Conservation (phyloP, 1,140 invertebrate genomes). For the Lepidurus apus region DNA sequence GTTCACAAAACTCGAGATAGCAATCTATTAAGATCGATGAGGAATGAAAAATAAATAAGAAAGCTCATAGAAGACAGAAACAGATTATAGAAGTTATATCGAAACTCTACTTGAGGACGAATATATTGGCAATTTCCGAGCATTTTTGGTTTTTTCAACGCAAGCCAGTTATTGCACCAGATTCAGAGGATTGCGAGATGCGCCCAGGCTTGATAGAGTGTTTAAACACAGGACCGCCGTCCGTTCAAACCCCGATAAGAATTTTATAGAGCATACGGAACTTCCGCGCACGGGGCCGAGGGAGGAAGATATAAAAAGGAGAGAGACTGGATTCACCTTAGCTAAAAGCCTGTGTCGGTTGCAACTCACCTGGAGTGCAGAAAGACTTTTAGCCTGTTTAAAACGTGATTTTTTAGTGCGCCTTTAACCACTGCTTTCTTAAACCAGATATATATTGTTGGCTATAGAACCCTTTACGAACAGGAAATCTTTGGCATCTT, state of each 20-base stretch:
- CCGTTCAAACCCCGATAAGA: background rate
- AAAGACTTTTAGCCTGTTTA: background rate
- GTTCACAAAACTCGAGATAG: background rate
- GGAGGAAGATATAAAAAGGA: conserved; percentile 8
- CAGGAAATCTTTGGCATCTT: too few species aligned
- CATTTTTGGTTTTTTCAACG: background rate
- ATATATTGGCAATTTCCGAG: too few species aligned
- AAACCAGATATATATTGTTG: too few species aligned
- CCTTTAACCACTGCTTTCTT: too few species aligned
- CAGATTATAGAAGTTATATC: too few species aligned
- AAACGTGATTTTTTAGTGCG: too few species aligned
- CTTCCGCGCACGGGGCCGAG: background rate
- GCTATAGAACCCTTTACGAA: too few species aligned
- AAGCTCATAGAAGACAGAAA: too few species aligned
- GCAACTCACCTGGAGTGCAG: background rate
- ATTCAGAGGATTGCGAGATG: background rate
- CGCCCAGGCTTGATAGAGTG: background rate
- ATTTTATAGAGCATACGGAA: conserved; percentile 19
- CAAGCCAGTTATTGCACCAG: background rate
- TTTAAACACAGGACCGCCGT: conserved; percentile 7
- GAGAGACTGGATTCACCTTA: conserved; percentile 9
- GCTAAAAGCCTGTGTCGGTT: background rate
- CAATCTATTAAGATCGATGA: too few species aligned
- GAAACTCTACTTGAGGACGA: too few species aligned
- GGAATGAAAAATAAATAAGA: too few species aligned